A percentile compares a stretch with the other conserved stretches of the same genome.
Conservation (phyloP, 2,888 invertebrate genomes). For the Habroteleia sp. region DNA sequence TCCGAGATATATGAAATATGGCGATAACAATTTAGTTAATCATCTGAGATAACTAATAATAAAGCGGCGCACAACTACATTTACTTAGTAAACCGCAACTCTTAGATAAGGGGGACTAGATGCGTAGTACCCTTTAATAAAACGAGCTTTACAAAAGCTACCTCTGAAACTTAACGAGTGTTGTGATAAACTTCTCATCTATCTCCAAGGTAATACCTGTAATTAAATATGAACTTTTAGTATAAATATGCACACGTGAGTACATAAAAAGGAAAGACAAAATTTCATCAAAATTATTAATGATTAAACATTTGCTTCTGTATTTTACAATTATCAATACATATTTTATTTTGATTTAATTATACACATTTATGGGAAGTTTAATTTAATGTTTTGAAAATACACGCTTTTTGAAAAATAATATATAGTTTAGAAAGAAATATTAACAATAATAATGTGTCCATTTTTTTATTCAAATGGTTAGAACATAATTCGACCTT, state of each 20-base stretch:
- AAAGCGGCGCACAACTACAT: conserved; percentile 25
- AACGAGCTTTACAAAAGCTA: conserved; percentile 34
- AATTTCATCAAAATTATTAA: no score
- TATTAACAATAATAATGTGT: not conserved
- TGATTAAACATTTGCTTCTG: no score
- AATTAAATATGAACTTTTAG: conserved; percentile 38
- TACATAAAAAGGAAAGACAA: not conserved
- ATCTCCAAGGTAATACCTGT: conserved; percentile 9
- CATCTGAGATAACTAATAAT: conserved; percentile 38
- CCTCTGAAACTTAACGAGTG: conserved; percentile 38
- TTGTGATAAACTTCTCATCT: conserved; percentile 39
- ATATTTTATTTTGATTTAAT: no score
- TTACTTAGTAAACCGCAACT: conserved; percentile 15
- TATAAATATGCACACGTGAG: no score
- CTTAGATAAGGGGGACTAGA: not conserved
- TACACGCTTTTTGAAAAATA: no score
- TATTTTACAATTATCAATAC: no score
- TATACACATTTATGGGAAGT: no score
- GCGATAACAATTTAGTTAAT: conserved; percentile 37
- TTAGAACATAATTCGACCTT: conserved; percentile 19
- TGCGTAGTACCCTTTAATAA: conserved; percentile 20
- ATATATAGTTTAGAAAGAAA: no score
- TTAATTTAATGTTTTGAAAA: no score
- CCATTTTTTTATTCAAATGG: not conserved
- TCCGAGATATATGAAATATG: conserved; percentile 30